A percentile compares a stretch with the other conserved stretches of the same genome.
Conservation (phyloP, 2,113 vertebrate genomes). For the Hydropotes inermis region DNA sequence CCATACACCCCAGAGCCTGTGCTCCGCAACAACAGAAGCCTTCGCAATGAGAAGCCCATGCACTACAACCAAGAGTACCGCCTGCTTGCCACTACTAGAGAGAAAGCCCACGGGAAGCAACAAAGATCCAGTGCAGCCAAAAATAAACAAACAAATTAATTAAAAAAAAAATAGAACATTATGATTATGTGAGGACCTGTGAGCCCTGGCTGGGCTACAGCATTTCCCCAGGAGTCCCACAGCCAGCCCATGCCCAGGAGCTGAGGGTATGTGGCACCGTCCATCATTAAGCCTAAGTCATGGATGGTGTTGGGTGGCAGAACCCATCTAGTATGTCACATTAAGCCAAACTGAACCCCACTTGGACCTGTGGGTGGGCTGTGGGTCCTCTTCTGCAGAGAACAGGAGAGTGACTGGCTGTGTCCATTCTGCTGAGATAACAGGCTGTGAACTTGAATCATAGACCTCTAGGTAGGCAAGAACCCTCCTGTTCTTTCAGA, state of each 20-base stretch:
- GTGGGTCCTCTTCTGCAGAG: neutral
- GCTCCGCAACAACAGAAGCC: neutral
- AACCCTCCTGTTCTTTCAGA: neutral
- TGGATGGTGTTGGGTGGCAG: neutral
- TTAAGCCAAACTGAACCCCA: neutral
- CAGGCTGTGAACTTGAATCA: neutral
- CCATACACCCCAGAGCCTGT: neutral
- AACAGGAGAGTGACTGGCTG: neutral
- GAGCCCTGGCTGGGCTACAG: neutral
- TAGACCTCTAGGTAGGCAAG: neutral
- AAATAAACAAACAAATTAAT: neutral
- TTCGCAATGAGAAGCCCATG: neutral
- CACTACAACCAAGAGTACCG: neutral
- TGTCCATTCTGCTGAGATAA: neutral
- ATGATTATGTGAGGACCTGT: neutral
- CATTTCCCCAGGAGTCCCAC: neutral
- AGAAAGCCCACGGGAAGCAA: neutral
- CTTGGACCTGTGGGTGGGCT: neutral
- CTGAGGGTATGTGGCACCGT: neutral
- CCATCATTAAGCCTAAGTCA: neutral
- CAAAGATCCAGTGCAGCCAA: neutral
- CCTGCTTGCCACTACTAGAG: neutral
- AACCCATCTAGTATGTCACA: neutral
- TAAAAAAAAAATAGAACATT: conserved; percentile 25
- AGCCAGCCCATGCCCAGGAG: neutral